phyloP scores from a whole-genome alignment of 2,888 invertebrate genomes.

The Tridacna crocea region DNA sequence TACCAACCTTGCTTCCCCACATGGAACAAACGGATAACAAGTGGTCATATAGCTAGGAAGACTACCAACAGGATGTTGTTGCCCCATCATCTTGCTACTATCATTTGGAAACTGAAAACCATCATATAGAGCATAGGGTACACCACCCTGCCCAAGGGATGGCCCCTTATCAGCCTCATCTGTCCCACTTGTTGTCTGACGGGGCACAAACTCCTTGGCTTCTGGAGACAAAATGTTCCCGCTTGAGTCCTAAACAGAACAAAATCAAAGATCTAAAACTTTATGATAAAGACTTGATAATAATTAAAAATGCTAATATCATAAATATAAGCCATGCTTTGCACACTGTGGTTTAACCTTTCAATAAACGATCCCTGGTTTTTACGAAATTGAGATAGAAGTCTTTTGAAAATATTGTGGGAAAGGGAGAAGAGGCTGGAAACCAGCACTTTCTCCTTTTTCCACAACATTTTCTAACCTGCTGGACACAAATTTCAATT shows the following conservation, averaged over 20 bases:
- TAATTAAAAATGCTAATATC: not conserved
- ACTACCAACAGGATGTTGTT: conserved; percentile 53
- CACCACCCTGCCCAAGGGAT: conserved; percentile 20
- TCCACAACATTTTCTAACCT: too few relatives aligned
- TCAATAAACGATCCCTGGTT: too few relatives aligned
- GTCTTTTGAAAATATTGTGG: too few relatives aligned
- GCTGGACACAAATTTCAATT: too few relatives aligned
- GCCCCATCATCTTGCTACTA: not conserved
- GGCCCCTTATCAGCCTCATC: conserved; percentile 1
- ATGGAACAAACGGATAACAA: conserved; percentile 80
- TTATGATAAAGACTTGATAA: not conserved
- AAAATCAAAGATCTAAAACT: not conserved
- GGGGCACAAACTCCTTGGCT: conserved; percentile 60
- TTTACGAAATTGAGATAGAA: too few relatives aligned
- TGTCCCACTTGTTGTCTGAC: conserved; percentile 28
- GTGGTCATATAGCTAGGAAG: conserved; percentile 79
- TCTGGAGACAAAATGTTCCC: conserved; percentile 58
- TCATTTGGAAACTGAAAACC: conserved; percentile 34
- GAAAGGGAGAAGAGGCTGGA: too few relatives aligned
- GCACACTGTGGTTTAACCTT: too few relatives aligned
- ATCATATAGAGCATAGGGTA: conserved; percentile 26
- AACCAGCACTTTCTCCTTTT: too few relatives aligned
- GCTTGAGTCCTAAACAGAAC: conserved; percentile 24
- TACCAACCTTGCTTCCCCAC: conserved; percentile 38
- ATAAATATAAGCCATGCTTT: too few relatives aligned